These are phyloP conservation scores for Heliconius hortense DNA, from an alignment of 2,888 invertebrate genomes.

Conservation along the genomic window DNA sequence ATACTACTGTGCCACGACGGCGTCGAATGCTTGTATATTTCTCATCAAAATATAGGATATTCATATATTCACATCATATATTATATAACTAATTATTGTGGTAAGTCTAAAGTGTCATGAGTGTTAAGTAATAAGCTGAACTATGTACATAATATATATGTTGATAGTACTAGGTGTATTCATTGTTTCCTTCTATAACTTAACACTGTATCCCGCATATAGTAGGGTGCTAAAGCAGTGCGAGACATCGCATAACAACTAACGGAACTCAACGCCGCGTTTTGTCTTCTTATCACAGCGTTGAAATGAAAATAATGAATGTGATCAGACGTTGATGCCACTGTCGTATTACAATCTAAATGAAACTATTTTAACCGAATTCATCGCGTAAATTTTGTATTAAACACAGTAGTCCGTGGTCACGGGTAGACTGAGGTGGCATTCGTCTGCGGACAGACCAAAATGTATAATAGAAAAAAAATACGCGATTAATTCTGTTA, in stretches of 20 bases:
- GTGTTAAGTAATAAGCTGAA: conserved; percentile 12
- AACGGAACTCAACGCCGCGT: not conserved
- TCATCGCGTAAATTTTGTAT: too few species aligned
- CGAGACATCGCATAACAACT: not conserved
- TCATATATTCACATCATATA: not conserved
- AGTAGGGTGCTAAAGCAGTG: not conserved
- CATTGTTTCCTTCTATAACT: not conserved
- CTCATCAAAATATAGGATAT: not conserved
- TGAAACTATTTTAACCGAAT: too few species aligned
- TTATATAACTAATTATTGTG: conserved; percentile 9
- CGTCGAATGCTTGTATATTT: not conserved
- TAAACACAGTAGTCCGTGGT: too few species aligned
- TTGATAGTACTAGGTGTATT: not conserved
- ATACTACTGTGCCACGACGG: not conserved
- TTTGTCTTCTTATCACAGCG: not conserved
- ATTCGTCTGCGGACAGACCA: too few species aligned
- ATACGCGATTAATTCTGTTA: too few species aligned
- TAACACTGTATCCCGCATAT: not conserved
- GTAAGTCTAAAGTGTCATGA: conserved; percentile 8
- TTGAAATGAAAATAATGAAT: not conserved
- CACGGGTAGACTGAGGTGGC: too few species aligned
- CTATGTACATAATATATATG: conserved; percentile 2
- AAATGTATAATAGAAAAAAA: too few species aligned
- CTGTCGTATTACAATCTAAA: not conserved
- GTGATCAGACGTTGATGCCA: not conserved